Percentiles rank a stretch among this genome's conserved stretches.
These are phyloP conservation scores for Pardalotus punctatus DNA, from an alignment of 2,113 vertebrate genomes.

Conservation along the genomic window DNA sequence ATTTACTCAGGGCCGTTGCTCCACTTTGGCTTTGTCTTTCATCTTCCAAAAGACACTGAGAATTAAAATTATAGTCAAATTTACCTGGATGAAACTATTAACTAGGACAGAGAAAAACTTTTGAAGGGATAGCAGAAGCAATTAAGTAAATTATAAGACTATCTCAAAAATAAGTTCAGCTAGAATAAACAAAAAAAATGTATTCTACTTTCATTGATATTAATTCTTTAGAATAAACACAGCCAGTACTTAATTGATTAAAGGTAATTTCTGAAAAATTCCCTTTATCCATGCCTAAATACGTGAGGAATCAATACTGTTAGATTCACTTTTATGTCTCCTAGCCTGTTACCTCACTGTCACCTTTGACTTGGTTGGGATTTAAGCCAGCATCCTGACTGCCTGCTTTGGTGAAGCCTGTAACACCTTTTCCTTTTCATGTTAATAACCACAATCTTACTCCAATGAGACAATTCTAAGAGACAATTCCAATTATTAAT, in stretches of 20 bases:
- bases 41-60: neutral
- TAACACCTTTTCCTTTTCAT: neutral
- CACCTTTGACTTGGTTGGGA: neutral
- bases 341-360: neutral
- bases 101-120: neutral
- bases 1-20: neutral
- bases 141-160: neutral
- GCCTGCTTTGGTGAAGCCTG: neutral
- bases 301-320: neutral
- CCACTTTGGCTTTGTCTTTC: neutral
- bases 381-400: neutral
- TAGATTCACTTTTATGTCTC: neutral
- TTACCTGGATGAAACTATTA: neutral
- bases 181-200: neutral
- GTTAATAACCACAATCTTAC: neutral
- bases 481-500: neutral
- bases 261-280: neutral
- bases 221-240: neutral
- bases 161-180: neutral
- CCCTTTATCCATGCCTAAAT: neutral
- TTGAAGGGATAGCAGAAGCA: neutral
- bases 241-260: neutral
- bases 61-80: neutral
- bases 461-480: neutral
- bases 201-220: neutral